These are phyloP conservation scores for Geothlypis trichas DNA, from an alignment of 2,113 vertebrate genomes.

Conservation along the genomic window DNA sequence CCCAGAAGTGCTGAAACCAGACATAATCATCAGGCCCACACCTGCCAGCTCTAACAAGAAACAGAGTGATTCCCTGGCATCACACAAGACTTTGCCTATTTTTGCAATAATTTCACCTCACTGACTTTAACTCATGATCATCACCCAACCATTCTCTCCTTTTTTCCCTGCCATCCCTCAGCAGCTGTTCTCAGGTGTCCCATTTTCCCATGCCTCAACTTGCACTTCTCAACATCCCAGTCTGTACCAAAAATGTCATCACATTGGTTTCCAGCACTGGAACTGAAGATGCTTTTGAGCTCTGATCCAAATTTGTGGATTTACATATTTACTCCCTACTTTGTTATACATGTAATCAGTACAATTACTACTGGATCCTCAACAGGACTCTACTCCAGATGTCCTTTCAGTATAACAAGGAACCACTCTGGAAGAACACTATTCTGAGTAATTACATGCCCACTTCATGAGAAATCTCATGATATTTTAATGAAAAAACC, in stretches of 20 bases:
- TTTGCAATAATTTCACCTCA: neutral
- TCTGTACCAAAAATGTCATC: neutral
- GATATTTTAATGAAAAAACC: neutral
- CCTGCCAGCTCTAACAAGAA: neutral
- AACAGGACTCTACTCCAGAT: neutral
- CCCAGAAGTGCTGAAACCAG: neutral
- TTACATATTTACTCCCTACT: neutral
- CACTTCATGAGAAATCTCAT: neutral
- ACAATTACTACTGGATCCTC: neutral
- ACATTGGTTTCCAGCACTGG: neutral
- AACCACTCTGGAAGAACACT: neutral
- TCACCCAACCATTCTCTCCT: accelerated
- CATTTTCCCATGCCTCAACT: neutral
- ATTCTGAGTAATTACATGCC: neutral
- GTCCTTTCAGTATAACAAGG: neutral
- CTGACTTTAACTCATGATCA: neutral
- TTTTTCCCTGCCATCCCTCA: neutral
- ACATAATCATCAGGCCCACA: neutral
- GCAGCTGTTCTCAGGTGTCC: neutral
- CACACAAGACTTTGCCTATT: neutral
- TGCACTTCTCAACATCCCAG: neutral
- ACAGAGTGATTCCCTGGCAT: neutral
- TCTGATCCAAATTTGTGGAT: neutral
- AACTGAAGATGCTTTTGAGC: neutral
- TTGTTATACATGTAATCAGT: neutral